A percentile compares a stretch with the other conserved stretches of the same genome.
Evolutionary conservation across 1,140 invertebrate species (phyloP).

Genomic region (Drosophila burlai): DNA sequence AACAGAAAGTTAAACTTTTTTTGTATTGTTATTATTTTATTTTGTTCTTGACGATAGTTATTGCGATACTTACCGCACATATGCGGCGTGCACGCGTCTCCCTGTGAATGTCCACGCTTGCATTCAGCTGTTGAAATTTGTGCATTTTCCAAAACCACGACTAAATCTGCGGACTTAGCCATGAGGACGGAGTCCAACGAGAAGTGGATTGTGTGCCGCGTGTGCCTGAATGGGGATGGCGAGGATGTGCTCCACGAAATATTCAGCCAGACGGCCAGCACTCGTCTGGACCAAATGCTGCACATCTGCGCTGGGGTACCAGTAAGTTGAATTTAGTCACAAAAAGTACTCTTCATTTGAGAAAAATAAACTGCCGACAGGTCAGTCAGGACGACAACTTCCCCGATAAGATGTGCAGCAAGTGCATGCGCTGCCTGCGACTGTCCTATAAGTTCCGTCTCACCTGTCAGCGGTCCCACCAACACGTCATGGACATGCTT

Average conservation of each 20-base stretch:
- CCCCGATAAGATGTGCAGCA: slow-evolving; percentile 74
- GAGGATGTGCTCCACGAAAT: slow-evolving; percentile 86
- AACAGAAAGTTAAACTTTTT: neutral
- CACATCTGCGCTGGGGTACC: slow-evolving; percentile 76
- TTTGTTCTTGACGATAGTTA: neutral
- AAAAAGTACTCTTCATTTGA: neutral
- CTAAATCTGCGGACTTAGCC: slow-evolving; percentile 8
- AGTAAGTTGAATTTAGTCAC: slow-evolving; percentile 26
- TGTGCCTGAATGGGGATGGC: slow-evolving; percentile 84
- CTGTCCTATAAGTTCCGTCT: slow-evolving; percentile 67
- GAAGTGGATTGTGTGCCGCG: slow-evolving; percentile 87
- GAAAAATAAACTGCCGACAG: slow-evolving; percentile 15
- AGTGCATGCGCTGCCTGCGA: slow-evolving; percentile 59
- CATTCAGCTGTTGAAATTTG: slow-evolving; percentile 37
- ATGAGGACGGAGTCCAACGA: slow-evolving; percentile 77
- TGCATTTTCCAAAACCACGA: neutral
- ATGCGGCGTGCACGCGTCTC: neutral
- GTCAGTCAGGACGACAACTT: slow-evolving; percentile 70
- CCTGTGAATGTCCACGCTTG: slow-evolving; percentile 32
- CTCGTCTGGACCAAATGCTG: slow-evolving; percentile 86
- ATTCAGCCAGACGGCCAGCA: slow-evolving; percentile 85
- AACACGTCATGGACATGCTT: slow-evolving; percentile 68
- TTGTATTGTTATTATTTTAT: neutral
- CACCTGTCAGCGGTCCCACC: slow-evolving; percentile 73
- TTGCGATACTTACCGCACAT: neutral